Evolutionary conservation across 2,113 vertebrate genomes (phyloP).

Genomic region (Vulpes lagopus): DNA sequence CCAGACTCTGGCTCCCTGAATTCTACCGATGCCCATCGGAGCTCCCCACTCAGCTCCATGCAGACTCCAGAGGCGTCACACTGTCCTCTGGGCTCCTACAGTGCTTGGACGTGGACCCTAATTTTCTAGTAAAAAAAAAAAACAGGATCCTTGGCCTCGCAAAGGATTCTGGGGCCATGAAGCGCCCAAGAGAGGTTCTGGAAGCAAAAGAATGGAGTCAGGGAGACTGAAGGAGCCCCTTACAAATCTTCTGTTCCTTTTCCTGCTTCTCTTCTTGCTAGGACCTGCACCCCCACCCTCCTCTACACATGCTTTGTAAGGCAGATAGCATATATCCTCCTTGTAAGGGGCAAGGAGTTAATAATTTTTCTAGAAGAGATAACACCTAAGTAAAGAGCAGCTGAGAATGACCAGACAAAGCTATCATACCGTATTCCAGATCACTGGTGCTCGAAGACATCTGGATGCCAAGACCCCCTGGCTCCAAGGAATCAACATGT

Average conservation of each 20-base stretch:
- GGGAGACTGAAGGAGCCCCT: background rate
- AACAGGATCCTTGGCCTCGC: background rate
- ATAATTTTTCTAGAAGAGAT: background rate
- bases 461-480: background rate
- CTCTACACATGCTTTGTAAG: background rate
- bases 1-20: background rate
- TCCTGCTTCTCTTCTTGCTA: background rate
- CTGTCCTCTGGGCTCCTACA: background rate
- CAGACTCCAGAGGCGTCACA: background rate
- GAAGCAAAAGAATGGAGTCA: background rate
- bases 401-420: background rate
- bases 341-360: background rate
- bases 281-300: background rate
- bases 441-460: background rate
- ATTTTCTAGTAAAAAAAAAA: background rate
- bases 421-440: background rate
- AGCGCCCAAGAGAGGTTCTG: background rate
- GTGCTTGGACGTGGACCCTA: background rate
- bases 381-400: background rate
- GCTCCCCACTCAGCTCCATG: background rate
- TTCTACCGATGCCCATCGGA: fast-evolving
- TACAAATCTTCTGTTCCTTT: background rate
- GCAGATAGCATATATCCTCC: background rate
- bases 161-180: background rate
- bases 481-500: background rate